Base-by-base conservation (phyloP, 1,140 invertebrate genomes). In the Polyergus mexicanus region DNA sequence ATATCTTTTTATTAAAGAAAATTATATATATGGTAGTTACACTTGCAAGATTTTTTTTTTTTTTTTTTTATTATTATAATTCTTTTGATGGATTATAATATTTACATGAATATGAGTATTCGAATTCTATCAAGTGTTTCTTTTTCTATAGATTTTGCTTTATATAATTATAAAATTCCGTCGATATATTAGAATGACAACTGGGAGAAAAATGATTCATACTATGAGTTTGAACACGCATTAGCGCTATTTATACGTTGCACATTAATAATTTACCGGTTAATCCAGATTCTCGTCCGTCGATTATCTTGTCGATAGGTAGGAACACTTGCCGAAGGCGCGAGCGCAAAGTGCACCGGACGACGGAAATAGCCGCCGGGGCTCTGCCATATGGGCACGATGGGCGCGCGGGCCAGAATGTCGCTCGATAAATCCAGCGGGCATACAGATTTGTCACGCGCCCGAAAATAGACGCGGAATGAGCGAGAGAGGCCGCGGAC, bases 361-460 rank as follows among this genome's bases (percentile, higher is more conserved):
- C 41, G 56, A 66, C 66, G 11, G 63, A 85, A 90, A 90, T 90
- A 90, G 69, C 80, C 38, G 56, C 56, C 76, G 75, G 60, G 47
- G 87, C 56, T 76, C 85, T 88, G 85, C 89, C 89, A 91, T 91
- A 91, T 91, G 89, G 89, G 62, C 89, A 75, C 88, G 68, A 72
- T 38, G 63, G 63, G 76, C 63, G 76, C 44, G 32, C 83, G 80
- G 80, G 58, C 76, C 74, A 84, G 84, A 90, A 88, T 90, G 89
- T 90, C 89, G 86, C 80, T 90, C 89, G 89, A 90, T 91, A 90
- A 90, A 90, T 90, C 87, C 84, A 69, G 83, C 89, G 72, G n/a
- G 60, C 83, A 56, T 74, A 86, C 84, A 90, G 89, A 90, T 90
- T 90, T 90, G 89, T 90, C 89, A 90, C 88, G 89, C 84, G 90